Percentiles rank a stretch among this genome's conserved stretches.
Conservation (phyloP, 1,140 invertebrate species). For the Brachionus calyciflorus region DNA sequence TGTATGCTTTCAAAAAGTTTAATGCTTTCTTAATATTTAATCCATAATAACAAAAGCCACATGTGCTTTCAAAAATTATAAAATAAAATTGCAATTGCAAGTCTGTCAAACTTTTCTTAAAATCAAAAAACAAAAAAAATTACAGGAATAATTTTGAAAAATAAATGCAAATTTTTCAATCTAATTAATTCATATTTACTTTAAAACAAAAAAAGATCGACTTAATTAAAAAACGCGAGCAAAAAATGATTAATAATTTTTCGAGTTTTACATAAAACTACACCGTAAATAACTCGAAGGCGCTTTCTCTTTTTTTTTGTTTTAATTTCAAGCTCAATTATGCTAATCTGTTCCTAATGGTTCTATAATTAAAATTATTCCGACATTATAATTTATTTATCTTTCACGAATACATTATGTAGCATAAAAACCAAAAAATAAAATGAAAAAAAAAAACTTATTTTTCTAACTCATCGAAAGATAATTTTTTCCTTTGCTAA, state of each 20-base stretch:
- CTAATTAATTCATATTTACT: slow-evolving; percentile 20
- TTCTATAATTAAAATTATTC: too few relatives aligned
- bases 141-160: neutral
- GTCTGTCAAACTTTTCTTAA: neutral
- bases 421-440: too few relatives aligned
- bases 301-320: too few relatives aligned
- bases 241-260: neutral
- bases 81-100: slow-evolving; percentile 3
- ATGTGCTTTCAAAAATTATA: too few relatives aligned
- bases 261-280: too few relatives aligned
- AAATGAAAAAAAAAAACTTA: too few relatives aligned
- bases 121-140: neutral
- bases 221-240: neutral
- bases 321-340: too few relatives aligned
- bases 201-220: neutral
- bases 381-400: slow-evolving; percentile 28
- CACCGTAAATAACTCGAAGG: too few relatives aligned
- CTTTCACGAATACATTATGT: too few relatives aligned
- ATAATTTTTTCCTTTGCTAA: too few relatives aligned
- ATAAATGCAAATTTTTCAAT: neutral
- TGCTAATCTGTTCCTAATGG: slow-evolving; percentile 22
- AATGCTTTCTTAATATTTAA: too few relatives aligned
- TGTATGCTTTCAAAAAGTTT: neutral
- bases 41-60: slow-evolving; percentile 22
- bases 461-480: too few relatives aligned